These are phyloP conservation scores for Elmis aenea DNA, from an alignment of 2,888 invertebrate genomes.

Conservation along the genomic window DNA sequence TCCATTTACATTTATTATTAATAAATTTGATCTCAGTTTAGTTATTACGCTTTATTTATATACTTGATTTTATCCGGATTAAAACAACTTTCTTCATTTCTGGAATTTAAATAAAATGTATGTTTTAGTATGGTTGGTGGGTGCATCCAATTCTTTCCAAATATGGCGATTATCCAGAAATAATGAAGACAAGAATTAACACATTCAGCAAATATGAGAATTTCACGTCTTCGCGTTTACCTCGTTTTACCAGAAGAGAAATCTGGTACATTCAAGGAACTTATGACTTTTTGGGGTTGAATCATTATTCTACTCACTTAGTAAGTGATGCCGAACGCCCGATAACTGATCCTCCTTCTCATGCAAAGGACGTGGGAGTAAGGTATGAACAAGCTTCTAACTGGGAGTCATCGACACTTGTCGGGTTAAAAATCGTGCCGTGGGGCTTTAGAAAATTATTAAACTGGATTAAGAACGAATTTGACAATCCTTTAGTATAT, in stretches of 20 bases:
- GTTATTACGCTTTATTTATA: no score
- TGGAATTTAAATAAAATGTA: not conserved
- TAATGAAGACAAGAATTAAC: conserved; percentile 47
- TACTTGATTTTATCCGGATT: not conserved
- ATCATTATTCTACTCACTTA: conserved; percentile 55
- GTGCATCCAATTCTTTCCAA: conserved; percentile 48
- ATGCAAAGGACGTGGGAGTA: conserved; percentile 46
- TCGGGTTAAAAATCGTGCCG: conserved; percentile 55
- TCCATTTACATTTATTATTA: no score
- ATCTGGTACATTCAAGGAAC: conserved; percentile 47
- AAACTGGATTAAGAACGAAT: conserved; percentile 44
- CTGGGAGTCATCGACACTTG: conserved; percentile 50
- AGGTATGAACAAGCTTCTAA: conserved; percentile 42
- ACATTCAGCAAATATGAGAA: conserved; percentile 46
- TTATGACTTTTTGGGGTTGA: conserved; percentile 62
- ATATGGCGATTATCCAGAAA: conserved; percentile 50
- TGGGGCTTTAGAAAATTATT: conserved; percentile 57
- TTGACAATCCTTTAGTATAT: conserved; percentile 51
- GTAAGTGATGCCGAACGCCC: conserved; percentile 37
- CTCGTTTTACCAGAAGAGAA: conserved; percentile 45
- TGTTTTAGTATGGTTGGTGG: conserved; percentile 40
- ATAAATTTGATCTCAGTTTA: no score
- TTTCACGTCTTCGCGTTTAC: conserved; percentile 45
- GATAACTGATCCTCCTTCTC: conserved; percentile 44
- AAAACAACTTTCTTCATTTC: not conserved